Percentiles rank a stretch among this genome's conserved stretches.
Conservation (phyloP, 2,797 vertebrate genomes). For the Sebastes trivittatus region DNA sequence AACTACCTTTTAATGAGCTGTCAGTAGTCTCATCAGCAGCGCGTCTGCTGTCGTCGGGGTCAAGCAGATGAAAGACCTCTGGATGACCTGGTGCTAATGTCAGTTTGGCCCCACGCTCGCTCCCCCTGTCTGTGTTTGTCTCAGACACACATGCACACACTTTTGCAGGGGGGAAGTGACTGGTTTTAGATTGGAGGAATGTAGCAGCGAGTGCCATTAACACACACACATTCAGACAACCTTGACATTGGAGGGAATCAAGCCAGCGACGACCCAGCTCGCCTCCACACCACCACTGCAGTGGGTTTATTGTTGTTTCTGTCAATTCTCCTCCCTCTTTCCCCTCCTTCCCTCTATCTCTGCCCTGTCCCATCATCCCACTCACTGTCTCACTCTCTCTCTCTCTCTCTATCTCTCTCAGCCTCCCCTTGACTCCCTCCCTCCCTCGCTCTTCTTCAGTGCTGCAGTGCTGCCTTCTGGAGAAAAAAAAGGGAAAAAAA, state of each 20-base stretch:
- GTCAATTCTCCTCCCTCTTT: conserved; percentile 35
- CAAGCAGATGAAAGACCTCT: conserved; percentile 50
- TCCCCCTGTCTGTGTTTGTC: not conserved
- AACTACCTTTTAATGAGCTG: conserved; percentile 62
- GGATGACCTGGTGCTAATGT: conserved; percentile 57
- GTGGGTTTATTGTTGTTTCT: conserved; percentile 66
- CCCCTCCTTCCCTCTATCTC: conserved; percentile 37
- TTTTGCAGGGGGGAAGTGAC: not conserved
- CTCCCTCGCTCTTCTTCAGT: conserved; percentile 29
- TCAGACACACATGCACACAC: not conserved
- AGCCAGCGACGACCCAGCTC: not conserved
- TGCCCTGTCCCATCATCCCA: conserved; percentile 23
- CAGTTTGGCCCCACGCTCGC: conserved; percentile 11
- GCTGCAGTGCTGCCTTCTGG: conserved; percentile 74
- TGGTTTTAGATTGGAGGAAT: not conserved
- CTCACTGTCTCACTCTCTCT: conserved; percentile 3
- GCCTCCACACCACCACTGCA: conserved; percentile 63
- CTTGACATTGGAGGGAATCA: conserved; percentile 23
- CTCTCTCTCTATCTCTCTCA: not conserved
- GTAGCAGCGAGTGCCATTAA: not conserved
- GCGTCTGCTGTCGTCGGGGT: conserved; percentile 38
- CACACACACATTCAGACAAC: conserved; percentile 12
- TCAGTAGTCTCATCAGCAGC: conserved; percentile 45
- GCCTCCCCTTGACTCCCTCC: not conserved
- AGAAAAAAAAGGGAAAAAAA: conserved; percentile 41